Evolutionary conservation across 2,888 invertebrate genomes (phyloP).

Genomic region (Ophion obscuratus): DNA sequence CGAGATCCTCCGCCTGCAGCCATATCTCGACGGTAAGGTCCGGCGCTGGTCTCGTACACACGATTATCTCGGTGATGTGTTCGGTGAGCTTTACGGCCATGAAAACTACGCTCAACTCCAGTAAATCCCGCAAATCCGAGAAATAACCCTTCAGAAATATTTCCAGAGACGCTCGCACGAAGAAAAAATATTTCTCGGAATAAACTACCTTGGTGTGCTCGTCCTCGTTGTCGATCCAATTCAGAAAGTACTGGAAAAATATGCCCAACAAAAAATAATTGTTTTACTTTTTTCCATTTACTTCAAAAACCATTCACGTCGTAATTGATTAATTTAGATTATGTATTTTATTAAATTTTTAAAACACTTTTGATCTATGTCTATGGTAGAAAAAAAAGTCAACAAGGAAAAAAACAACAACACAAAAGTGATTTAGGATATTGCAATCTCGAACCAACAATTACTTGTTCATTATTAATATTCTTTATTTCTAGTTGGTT

Average conservation of each 20-base stretch:
- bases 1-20: constrained; percentile 74
- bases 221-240: constrained; percentile 74
- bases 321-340: too few species aligned
- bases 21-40: constrained; percentile 74
- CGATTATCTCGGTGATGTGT: constrained; percentile 73
- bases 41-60: constrained; percentile 71
- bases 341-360: too few species aligned
- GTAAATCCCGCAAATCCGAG: constrained; percentile 71
- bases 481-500: too few species aligned
- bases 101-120: constrained; percentile 76
- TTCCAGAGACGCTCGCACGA: constrained; percentile 69
- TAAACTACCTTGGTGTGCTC: constrained; percentile 59
- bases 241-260: constrained; percentile 73
- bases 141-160: constrained; percentile 70
- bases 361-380: too few species aligned
- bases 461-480: too few species aligned
- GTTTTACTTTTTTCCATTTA: background rate
- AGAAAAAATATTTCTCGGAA: constrained; percentile 45
- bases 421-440: too few species aligned
- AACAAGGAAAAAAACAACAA: too few species aligned
- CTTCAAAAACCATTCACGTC: too few species aligned
- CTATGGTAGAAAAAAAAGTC: too few species aligned
- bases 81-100: constrained; percentile 72
- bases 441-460: too few species aligned
- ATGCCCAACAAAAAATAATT: constrained; percentile 13